Percentiles rank a stretch among this genome's conserved stretches.
Conservation (phyloP, 2,888 invertebrate genomes). For the Scaptomyza parva region DNA sequence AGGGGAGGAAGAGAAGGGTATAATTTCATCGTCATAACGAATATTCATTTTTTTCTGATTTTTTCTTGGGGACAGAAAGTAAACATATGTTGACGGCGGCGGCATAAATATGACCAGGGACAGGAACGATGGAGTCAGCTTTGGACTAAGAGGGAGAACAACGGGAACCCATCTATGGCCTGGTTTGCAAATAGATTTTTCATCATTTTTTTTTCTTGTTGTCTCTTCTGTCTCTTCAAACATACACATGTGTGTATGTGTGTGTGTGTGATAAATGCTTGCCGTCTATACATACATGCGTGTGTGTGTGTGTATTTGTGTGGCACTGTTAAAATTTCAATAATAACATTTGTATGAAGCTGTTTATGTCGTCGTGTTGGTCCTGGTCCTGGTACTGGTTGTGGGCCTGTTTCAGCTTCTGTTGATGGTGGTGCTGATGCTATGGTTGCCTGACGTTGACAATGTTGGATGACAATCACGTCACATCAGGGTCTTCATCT, state of each 20-base stretch:
- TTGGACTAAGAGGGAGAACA: not conserved
- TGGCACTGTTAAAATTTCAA: slow-evolving; percentile 69
- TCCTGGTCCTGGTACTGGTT: slow-evolving; percentile 12
- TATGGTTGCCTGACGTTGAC: slow-evolving; percentile 58
- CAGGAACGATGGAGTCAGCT: slow-evolving; percentile 1
- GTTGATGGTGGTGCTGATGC: slow-evolving; percentile 8
- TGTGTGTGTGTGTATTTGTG: slow-evolving; percentile 37
- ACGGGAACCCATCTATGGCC: slow-evolving; percentile 10
- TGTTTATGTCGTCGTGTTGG: slow-evolving; percentile 62
- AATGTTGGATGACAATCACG: slow-evolving; percentile 75
- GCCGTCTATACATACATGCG: slow-evolving; percentile 16
- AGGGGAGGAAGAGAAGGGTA: too few species aligned
- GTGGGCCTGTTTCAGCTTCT: slow-evolving; percentile 11
- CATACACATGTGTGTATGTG: slow-evolving; percentile 12
- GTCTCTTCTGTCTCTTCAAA: slow-evolving; percentile 36
- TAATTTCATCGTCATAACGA: not conserved
- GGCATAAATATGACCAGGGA: slow-evolving; percentile 46
- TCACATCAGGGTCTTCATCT: slow-evolving; percentile 58
- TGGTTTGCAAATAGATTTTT: slow-evolving; percentile 71
- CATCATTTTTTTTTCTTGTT: slow-evolving; percentile 52
- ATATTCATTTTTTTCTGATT: not conserved
- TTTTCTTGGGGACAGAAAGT: slow-evolving; percentile 30
- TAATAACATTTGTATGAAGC: slow-evolving; percentile 79
- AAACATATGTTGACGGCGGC: slow-evolving; percentile 60
- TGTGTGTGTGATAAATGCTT: slow-evolving; percentile 61